A percentile compares a stretch with the other conserved stretches of the same genome.
Evolutionary conservation across 1,140 invertebrate species (phyloP).

Genomic region (Anastatus disparis): DNA sequence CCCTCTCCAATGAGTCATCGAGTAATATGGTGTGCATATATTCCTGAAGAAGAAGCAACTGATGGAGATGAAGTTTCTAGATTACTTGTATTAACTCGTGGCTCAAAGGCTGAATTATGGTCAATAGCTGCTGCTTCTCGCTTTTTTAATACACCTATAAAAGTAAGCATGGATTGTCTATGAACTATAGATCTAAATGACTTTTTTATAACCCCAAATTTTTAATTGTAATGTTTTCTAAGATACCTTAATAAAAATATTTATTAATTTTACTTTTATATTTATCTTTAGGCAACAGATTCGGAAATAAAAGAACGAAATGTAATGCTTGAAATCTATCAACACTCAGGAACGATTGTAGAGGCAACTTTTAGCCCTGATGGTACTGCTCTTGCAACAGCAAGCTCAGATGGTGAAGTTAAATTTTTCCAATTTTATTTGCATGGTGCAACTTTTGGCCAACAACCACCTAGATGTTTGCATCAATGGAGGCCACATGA

Average conservation of each 20-base stretch:
- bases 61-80: slow-evolving; percentile 78
- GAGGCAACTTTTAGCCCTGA: slow-evolving; percentile 93
- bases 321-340: slow-evolving; percentile 71
- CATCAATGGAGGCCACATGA: slow-evolving; percentile 93
- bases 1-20: slow-evolving; percentile 65
- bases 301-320: slow-evolving; percentile 52
- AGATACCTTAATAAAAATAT: neutral
- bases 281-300: slow-evolving; percentile 54
- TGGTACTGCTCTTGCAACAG: slow-evolving; percentile 90
- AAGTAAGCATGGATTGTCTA: slow-evolving; percentile 44
- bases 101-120: slow-evolving; percentile 73
- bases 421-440: slow-evolving; percentile 87
- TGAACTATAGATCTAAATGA: too few species aligned
- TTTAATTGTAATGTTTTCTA: too few species aligned
- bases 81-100: slow-evolving; percentile 83
- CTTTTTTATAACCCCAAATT: too few species aligned
- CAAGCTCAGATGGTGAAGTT: slow-evolving; percentile 85
- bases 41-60: slow-evolving; percentile 74
- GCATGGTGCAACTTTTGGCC: slow-evolving; percentile 39
- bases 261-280: neutral
- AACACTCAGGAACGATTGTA: slow-evolving; percentile 78
- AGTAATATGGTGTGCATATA: slow-evolving; percentile 93
- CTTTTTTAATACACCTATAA: slow-evolving; percentile 50
- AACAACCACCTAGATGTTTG: slow-evolving; percentile 76
- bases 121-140: slow-evolving; percentile 55